A percentile compares a stretch with the other conserved stretches of the same genome.
Conservation (phyloP, 2,888 invertebrate genomes). For the Cephus spinipes region DNA sequence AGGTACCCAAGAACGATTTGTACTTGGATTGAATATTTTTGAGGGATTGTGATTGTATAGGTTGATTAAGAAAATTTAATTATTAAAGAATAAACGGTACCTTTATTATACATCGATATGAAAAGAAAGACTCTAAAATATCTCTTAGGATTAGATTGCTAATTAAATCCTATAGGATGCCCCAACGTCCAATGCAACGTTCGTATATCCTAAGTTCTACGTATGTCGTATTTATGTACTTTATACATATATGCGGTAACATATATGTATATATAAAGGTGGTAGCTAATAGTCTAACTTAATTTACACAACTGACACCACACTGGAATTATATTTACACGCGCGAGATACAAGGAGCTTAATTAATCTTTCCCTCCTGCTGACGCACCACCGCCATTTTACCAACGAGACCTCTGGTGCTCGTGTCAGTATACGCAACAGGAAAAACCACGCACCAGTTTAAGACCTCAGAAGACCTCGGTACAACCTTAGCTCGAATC, state of each 20-base stretch:
- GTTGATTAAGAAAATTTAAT: neutral
- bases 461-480: neutral
- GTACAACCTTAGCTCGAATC: neutral
- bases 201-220: neutral
- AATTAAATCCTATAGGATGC: neutral
- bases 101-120: slow-evolving; percentile 54
- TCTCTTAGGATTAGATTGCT: slow-evolving; percentile 25
- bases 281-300: slow-evolving; percentile 17
- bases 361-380: slow-evolving; percentile 41
- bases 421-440: neutral
- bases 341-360: slow-evolving; percentile 28
- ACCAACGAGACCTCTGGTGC: neutral
- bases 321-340: slow-evolving; percentile 48
- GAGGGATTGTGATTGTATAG: neutral
- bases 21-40: no score
- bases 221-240: neutral
- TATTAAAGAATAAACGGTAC: slow-evolving; percentile 54
- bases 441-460: slow-evolving; percentile 19
- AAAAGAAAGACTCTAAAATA: slow-evolving; percentile 49
- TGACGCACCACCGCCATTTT: slow-evolving; percentile 28
- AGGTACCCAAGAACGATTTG: no score
- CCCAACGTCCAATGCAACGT: neutral
- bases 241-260: neutral
- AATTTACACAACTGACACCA: slow-evolving; percentile 30
- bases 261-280: neutral